Percentiles rank a stretch among this genome's conserved stretches.
Conservation (phyloP, 2,888 invertebrate genomes). For the Serripes groenlandicus region DNA sequence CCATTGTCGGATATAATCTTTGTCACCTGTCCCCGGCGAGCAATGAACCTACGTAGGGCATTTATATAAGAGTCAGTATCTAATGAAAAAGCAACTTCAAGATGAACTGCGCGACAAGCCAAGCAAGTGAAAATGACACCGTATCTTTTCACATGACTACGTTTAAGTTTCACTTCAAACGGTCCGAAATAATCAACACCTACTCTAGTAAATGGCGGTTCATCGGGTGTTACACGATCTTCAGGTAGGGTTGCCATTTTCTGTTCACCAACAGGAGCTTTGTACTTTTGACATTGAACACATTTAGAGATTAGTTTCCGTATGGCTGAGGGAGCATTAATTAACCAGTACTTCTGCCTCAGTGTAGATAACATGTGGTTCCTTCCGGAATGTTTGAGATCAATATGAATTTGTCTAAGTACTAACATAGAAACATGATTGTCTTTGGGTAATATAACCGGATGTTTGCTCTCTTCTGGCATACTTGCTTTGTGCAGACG, state of each 20-base stretch:
- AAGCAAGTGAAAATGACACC: conserved; percentile 76
- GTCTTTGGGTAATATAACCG: conserved; percentile 59
- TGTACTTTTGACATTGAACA: too few relatives aligned
- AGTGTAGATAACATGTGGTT: too few relatives aligned
- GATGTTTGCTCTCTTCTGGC: conserved; percentile 45
- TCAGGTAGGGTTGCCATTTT: conserved; percentile 82
- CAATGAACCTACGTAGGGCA: conserved; percentile 42
- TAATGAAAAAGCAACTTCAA: conserved; percentile 33
- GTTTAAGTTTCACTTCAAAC: conserved; percentile 67
- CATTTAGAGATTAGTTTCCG: too few relatives aligned
- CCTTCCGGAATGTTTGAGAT: too few relatives aligned
- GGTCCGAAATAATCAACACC: conserved; percentile 4
- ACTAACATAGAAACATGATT: conserved; percentile 58
- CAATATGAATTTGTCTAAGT: too few relatives aligned
- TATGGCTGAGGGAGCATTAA: too few relatives aligned
- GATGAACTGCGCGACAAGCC: conserved; percentile 44
- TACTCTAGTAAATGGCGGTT: not conserved
- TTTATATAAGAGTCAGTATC: too few relatives aligned
- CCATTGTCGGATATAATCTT: conserved; percentile 57
- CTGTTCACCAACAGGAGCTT: too few relatives aligned
- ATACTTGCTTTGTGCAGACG: conserved; percentile 34
- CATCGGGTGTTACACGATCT: conserved; percentile 72
- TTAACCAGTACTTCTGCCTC: too few relatives aligned
- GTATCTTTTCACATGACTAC: conserved; percentile 77
- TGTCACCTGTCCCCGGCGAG: conserved; percentile 36